phyloP scores from a whole-genome alignment of 2,797 vertebrate genomes.

The Mus caroli region DNA sequence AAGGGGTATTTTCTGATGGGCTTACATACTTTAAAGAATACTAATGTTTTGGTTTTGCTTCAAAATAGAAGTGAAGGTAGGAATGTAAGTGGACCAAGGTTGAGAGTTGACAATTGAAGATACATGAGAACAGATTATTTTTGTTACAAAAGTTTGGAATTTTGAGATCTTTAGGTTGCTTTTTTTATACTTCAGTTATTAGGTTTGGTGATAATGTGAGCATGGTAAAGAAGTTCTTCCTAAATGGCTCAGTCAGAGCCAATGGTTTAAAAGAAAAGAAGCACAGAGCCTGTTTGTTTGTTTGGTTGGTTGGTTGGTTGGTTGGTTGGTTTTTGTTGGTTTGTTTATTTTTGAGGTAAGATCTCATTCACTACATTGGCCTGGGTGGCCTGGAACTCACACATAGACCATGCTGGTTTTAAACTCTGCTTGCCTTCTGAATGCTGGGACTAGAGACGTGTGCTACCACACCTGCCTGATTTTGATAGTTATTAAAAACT shows the following conservation, averaged over 20 bases:
- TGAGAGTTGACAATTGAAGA: slow-evolving; percentile 50
- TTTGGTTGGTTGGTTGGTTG: not conserved
- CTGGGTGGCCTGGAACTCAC: not conserved
- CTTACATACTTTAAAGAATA: not conserved
- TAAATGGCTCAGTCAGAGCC: slow-evolving; percentile 36
- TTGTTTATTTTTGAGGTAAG: not conserved
- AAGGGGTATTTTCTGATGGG: slow-evolving; percentile 50
- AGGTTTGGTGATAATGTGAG: not conserved
- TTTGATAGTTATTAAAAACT: slow-evolving; percentile 3
- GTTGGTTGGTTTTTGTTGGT: not conserved
- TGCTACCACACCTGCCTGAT: not conserved
- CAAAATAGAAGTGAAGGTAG: not conserved
- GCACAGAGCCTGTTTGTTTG: not conserved
- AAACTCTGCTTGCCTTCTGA: not conserved
- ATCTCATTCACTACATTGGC: not conserved
- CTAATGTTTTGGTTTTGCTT: slow-evolving; percentile 47
- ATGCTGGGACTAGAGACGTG: not conserved
- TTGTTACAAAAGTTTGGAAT: slow-evolving; percentile 45
- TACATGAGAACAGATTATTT: slow-evolving; percentile 19
- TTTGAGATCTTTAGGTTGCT: slow-evolving; percentile 16
- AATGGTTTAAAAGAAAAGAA: slow-evolving; percentile 56
- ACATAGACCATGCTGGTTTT: not conserved
- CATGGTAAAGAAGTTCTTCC: slow-evolving; percentile 47
- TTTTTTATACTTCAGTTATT: slow-evolving; percentile 44
- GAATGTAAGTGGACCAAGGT: slow-evolving; percentile 28